Conservation (phyloP, 2,888 invertebrate species). For the Microctonus hyperodae region DNA sequence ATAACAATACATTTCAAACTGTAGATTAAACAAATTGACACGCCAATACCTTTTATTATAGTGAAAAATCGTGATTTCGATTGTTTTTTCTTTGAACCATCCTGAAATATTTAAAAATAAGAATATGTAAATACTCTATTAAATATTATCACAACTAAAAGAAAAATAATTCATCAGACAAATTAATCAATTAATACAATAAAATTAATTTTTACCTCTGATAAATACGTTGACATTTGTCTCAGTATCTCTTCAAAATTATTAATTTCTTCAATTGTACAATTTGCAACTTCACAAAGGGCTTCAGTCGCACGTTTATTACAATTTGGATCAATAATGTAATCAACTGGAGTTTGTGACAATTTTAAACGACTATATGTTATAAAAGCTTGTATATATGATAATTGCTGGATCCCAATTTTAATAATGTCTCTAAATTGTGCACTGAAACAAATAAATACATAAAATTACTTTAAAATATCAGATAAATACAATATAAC, state of each 20-base stretch:
- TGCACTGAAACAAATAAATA: constrained; percentile 13
- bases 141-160: not conserved
- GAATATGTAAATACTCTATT: not conserved
- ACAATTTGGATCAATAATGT: constrained; percentile 40
- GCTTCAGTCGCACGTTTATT: constrained; percentile 41
- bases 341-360: constrained; percentile 35
- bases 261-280: constrained; percentile 40
- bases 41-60: constrained; percentile 29
- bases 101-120: constrained; percentile 7
- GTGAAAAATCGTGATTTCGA: not conserved
- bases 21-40: constrained; percentile 26
- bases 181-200: no score
- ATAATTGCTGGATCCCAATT: constrained; percentile 38
- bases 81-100: not conserved
- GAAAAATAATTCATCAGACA: no score
- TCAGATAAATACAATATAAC: not conserved
- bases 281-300: constrained; percentile 33
- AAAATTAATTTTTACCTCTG: constrained; percentile 23
- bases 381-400: constrained; percentile 41
- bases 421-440: constrained; percentile 30
- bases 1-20: constrained; percentile 12
- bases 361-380: constrained; percentile 42
- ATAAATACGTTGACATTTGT: constrained; percentile 33
- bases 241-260: constrained; percentile 34
- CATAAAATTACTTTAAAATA: not conserved